A percentile compares a stretch with the other conserved stretches of the same genome.
These are phyloP conservation scores for Dipodomys merriami DNA, from an alignment of 2,113 vertebrate species.

Conservation along the genomic window DNA sequence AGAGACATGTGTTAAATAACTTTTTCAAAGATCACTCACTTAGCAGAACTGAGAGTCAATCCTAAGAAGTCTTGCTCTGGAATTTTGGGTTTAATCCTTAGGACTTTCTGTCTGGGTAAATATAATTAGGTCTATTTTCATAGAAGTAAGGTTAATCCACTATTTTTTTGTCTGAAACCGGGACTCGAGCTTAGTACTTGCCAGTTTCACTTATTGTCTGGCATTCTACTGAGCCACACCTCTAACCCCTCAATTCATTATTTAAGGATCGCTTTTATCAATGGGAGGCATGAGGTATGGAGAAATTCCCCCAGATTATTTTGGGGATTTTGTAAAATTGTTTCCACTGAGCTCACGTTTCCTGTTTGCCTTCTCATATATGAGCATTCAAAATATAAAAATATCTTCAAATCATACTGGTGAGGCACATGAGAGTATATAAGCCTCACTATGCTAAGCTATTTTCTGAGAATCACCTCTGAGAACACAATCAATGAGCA, in stretches of 20 bases:
- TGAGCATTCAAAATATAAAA: conserved; percentile 26
- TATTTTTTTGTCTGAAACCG: not conserved
- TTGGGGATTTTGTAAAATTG: not conserved
- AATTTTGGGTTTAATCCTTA: conserved; percentile 9
- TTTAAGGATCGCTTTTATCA: not conserved
- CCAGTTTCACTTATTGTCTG: no score
- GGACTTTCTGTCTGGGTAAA: conserved; percentile 43
- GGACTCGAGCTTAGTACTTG: no score
- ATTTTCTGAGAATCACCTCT: conserved; percentile 47
- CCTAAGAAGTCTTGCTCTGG: conserved; percentile 41
- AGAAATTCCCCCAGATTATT: not conserved
- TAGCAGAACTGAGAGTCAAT: conserved; percentile 37
- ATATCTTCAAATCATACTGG: conserved; percentile 32
- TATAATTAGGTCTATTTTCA: not conserved
- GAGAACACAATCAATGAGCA: conserved; percentile 31
- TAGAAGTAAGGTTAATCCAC: not conserved
- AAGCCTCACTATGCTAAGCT: not conserved
- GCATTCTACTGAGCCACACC: no score
- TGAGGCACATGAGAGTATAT: not conserved
- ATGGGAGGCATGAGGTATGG: not conserved
- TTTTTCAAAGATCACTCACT: conserved; percentile 27
- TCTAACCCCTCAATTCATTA: no score
- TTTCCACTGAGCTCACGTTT: conserved; percentile 41
- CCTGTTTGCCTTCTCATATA: conserved; percentile 26
- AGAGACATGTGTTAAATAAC: conserved; percentile 26